phyloP scores from a whole-genome alignment of 2,113 vertebrate genomes.

The Turdus rufiventris region DNA sequence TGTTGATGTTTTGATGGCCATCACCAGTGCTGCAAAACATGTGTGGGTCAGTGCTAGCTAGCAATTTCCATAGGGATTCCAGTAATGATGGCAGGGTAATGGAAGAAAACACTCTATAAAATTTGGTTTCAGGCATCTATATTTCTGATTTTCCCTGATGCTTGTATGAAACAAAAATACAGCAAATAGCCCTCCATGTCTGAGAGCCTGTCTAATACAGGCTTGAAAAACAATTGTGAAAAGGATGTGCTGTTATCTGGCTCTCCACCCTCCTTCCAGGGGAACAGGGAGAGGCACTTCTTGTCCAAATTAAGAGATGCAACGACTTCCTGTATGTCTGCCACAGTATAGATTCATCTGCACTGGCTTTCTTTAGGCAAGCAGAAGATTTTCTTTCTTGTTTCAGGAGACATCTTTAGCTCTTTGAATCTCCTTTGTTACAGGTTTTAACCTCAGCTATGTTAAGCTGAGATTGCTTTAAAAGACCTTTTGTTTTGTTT shows the following conservation, averaged over 20 bases:
- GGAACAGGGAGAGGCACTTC: slow-evolving; percentile 51
- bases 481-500: background rate
- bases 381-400: background rate
- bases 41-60: background rate
- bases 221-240: slow-evolving; percentile 8
- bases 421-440: background rate
- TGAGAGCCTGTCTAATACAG: background rate
- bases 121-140: background rate
- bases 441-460: background rate
- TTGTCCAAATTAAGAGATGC: slow-evolving; percentile 15
- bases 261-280: slow-evolving; percentile 33
- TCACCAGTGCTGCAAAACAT: background rate
- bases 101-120: background rate
- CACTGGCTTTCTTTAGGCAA: background rate
- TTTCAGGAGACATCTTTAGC: background rate
- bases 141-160: background rate
- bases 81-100: background rate
- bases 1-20: background rate
- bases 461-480: background rate
- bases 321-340: background rate
- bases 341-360: background rate
- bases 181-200: background rate
- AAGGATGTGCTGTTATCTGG: slow-evolving; percentile 21
- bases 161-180: background rate
- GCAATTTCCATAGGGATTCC: background rate